Base-by-base conservation (phyloP, 2,797 vertebrate species). In the Cygnus olor region DNA sequence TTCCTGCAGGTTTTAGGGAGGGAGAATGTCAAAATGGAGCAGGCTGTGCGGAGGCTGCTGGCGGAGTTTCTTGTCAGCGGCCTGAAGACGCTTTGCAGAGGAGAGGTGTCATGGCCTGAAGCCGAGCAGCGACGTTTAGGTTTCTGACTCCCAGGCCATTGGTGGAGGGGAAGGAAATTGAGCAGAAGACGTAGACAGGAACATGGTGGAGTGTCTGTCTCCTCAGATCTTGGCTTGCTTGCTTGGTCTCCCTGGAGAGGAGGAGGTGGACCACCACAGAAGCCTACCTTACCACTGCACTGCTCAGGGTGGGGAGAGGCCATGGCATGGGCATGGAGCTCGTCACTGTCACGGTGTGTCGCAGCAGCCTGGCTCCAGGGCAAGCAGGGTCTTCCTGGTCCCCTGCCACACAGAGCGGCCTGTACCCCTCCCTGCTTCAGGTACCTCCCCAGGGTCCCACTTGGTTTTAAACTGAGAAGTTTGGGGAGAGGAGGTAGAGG, bases 341-440 rank as follows among this genome's bases (percentile, higher is more conserved):
- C 38, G 47, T 65, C 57, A 27, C 28, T 8, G 4, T 74, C 7
- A 14, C 2, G 36, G 15, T 6, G 12, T 44, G 44, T 30, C 0
- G 2, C 61, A 64, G 34, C 4, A 14, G 21, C 21, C 36, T 76
- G 78, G 36, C 45, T 90, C 54, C n/a, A 69, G 53, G 11, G 83
- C 81, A 21, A 14, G 14, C 56, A 85, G 40, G 17, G 2, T 77
- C 20, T 63, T 63, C 76, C 61, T 0, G 0, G 25, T 34, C 60
- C 45, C 49, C 63, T n/a, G 24, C 25, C 25, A 11, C 34, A 10
- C 58, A 38, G 15, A 30, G 30, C 24, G 53, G 53, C 53, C 53
- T 6, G 0, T 1, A 2, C 20, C 27, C n/a, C 7, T 58, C 38
- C 36, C 18, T 1, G 2, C 18, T 76, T 2, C 4, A 3, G 14